These are phyloP conservation scores for Parthenolecanium corni DNA, from an alignment of 2,888 invertebrate genomes.

Conservation along the genomic window DNA sequence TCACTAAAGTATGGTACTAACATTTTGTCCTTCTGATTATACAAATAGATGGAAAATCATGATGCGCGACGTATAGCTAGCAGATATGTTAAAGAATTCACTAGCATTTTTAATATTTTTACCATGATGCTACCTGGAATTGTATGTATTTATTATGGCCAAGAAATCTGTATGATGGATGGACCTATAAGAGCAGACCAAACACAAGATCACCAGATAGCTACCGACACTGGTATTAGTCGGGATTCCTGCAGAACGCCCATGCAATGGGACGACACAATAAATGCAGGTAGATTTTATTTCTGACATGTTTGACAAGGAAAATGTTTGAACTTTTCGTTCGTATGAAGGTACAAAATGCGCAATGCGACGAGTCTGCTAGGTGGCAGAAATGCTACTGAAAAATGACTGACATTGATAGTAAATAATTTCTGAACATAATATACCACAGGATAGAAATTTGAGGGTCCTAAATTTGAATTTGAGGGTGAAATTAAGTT, in stretches of 20 bases:
- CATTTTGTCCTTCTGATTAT: no score
- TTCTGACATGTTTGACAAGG: neutral
- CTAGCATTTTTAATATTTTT: constrained; percentile 57
- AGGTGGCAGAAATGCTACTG: no score
- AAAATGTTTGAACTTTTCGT: constrained; percentile 1
- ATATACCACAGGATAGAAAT: no score
- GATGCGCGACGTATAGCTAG: constrained; percentile 52
- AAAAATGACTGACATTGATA: no score
- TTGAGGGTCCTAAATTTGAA: no score
- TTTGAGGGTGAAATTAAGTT: no score
- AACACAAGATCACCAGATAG: constrained; percentile 48
- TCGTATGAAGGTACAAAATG: no score
- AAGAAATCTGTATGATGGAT: constrained; percentile 63
- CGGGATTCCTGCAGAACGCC: constrained; percentile 69
- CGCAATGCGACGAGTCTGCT: no score
- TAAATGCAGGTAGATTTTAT: constrained; percentile 47
- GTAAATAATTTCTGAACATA: no score
- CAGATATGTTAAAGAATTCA: constrained; percentile 45
- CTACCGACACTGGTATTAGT: constrained; percentile 45
- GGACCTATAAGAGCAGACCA: constrained; percentile 46
- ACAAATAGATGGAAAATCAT: constrained; percentile 58
- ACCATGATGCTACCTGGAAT: constrained; percentile 62
- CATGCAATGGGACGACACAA: constrained; percentile 59
- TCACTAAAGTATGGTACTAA: no score
- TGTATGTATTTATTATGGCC: no score